These are phyloP conservation scores for Corythoichthys intestinalis DNA, from an alignment of 2,113 vertebrate genomes.

Conservation along the genomic window DNA sequence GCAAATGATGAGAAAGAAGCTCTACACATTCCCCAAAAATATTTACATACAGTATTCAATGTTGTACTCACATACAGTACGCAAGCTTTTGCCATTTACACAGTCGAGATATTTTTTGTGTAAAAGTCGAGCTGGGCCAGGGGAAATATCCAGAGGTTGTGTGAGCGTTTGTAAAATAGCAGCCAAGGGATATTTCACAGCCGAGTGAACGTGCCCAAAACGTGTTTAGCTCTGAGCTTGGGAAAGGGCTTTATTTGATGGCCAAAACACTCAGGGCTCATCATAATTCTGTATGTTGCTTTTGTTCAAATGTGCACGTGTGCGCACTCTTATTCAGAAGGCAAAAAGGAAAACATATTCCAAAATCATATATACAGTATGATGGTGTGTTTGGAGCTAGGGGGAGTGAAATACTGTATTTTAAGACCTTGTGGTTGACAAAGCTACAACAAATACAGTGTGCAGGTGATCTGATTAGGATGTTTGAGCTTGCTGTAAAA, in stretches of 20 bases:
- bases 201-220: conserved; percentile 58
- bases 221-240: conserved; percentile 44
- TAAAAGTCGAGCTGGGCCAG: conserved; percentile 34
- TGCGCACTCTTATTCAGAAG: conserved; percentile 7
- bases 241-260: conserved; percentile 48
- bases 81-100: conserved; percentile 43
- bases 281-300: conserved; percentile 38
- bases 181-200: conserved; percentile 70
- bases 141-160: conserved; percentile 63
- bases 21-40: not conserved
- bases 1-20: not conserved
- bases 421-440: conserved; percentile 66
- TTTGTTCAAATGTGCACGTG: conserved; percentile 28
- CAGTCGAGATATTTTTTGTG: conserved; percentile 48
- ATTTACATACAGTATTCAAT: not conserved
- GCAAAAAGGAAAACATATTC: conserved; percentile 10
- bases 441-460: conserved; percentile 57
- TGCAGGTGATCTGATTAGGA: conserved; percentile 69
- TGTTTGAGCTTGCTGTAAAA: conserved; percentile 49
- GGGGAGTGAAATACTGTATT: conserved; percentile 54
- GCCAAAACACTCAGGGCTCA: conserved; percentile 54
- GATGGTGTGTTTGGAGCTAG: conserved; percentile 47
- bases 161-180: conserved; percentile 42
- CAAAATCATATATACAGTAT: conserved; percentile 3
- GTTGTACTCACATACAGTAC: not conserved